Evolutionary conservation across 2,113 vertebrate genomes (phyloP), one percentile per base, ranked within the genome.

Genomic region (Saccopteryx leptura): DNA sequence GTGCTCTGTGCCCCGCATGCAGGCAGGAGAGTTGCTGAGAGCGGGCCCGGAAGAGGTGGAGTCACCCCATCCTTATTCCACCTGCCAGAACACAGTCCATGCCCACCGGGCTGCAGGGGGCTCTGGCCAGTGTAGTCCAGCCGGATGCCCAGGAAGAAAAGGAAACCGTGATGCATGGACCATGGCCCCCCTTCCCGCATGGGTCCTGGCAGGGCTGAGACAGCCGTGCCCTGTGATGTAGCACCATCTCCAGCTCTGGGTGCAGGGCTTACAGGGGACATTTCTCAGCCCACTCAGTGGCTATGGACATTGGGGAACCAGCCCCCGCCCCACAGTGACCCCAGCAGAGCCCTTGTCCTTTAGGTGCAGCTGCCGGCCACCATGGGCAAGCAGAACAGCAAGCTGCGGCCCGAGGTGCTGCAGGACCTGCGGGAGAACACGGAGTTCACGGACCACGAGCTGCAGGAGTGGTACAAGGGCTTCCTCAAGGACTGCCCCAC

Each of bases 341-440:
- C 13, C 33, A 26, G 76, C 91, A 54, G n/a, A 24, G 33, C 24
- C 7, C 17, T 65, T 6, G 14, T 80, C 96, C 95, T 88, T 33
- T 96, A 99, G 98, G 97, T 28, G 21, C 92, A 75, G 54, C 76
- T 81, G 24, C 65, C 94, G 21, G 87, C 88, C 71, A 92, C 97
- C 97, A 99, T 99, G 99, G 99, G 99, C 92, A 99, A 99, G 92
- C 99, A 99, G 98, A 99, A 99, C 98, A 99, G 99, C 98, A 99
- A 99, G 96, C 98, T 99, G 93, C 98, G 99, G 52, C 99, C 99
- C 0, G 99, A 99, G 97, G 98, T 99, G 71, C 98, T 99, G 60
- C 99, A 99, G 95, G 99, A 99, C 97, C 98, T 99, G 94, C 98
- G 99, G 0, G 99, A 99, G 98, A 99, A 99, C 98, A 99, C 99